Percentiles rank a stretch among this genome's conserved stretches.
These are phyloP conservation scores for Adelosebastes latens DNA, from an alignment of 2,797 vertebrate genomes.

Conservation along the genomic window DNA sequence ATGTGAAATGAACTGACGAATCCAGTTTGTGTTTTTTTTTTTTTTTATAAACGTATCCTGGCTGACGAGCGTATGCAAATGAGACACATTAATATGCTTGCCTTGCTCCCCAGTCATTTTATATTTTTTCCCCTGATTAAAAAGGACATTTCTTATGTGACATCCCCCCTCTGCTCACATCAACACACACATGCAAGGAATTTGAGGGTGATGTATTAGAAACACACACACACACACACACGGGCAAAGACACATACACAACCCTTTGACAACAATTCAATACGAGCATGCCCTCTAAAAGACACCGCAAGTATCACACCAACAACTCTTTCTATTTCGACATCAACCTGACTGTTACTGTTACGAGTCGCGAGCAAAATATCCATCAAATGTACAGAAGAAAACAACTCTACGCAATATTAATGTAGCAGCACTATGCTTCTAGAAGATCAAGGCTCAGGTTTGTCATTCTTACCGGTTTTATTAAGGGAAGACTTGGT, in stretches of 20 bases:
- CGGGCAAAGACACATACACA: conserved; percentile 40
- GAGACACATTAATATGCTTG: conserved; percentile 86
- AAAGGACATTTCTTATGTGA: conserved; percentile 88
- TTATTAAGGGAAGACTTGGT: conserved; percentile 21
- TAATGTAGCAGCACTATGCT: background rate
- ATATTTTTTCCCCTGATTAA: conserved; percentile 86
- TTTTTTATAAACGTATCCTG: conserved; percentile 81
- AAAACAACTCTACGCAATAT: background rate
- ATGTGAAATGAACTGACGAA: conserved; percentile 87
- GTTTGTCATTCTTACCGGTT: conserved; percentile 63
- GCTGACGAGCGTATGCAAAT: conserved; percentile 88
- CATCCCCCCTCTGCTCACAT: conserved; percentile 79
- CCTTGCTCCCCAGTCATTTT: conserved; percentile 87
- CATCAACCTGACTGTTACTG: conserved; percentile 18
- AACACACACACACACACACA: conserved; percentile 28
- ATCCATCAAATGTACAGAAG: background rate
- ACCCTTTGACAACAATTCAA: conserved; percentile 73
- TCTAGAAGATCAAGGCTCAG: conserved; percentile 20
- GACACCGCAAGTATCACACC: conserved; percentile 59
- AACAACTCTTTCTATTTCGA: conserved; percentile 59
- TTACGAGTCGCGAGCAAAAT: background rate
- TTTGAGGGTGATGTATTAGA: conserved; percentile 60
- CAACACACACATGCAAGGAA: conserved; percentile 72
- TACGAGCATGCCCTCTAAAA: conserved; percentile 77
- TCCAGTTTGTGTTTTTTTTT: conserved; percentile 80